Conservation (phyloP, 2,888 invertebrate species). For the Tortrix viridana region DNA sequence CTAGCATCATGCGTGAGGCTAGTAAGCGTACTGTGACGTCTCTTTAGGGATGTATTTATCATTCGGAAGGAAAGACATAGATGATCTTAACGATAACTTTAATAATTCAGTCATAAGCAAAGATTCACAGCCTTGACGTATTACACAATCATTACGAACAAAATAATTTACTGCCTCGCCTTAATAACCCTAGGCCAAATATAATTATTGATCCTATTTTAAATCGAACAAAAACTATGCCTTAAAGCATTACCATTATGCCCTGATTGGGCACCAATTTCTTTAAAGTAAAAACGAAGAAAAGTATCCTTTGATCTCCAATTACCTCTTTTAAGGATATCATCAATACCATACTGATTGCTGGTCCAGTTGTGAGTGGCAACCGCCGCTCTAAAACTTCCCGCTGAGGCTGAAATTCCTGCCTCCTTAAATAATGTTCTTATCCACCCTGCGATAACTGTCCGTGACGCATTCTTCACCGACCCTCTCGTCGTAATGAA, state of each 20-base stretch:
- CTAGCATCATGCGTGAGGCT: background rate
- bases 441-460: conserved; percentile 28
- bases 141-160: no score
- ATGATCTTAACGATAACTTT: no score
- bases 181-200: no score
- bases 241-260: background rate
- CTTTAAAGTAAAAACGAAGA: conserved; percentile 32
- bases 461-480: conserved; percentile 13
- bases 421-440: conserved; percentile 16
- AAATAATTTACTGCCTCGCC: no score
- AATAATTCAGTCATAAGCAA: no score
- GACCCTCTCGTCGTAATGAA: conserved; percentile 24
- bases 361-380: conserved; percentile 25
- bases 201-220: no score
- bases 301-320: conserved; percentile 30
- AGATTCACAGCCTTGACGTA: no score
- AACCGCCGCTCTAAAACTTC: conserved; percentile 31
- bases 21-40: background rate
- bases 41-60: no score
- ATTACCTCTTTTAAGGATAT: conserved; percentile 31
- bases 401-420: conserved; percentile 14
- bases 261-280: conserved; percentile 3
- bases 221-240: background rate
- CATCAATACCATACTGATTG: conserved; percentile 23
- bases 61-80: no score